Conservation (phyloP, 2,113 vertebrate genomes). For the Gnathonemus echidnorhynchus region DNA sequence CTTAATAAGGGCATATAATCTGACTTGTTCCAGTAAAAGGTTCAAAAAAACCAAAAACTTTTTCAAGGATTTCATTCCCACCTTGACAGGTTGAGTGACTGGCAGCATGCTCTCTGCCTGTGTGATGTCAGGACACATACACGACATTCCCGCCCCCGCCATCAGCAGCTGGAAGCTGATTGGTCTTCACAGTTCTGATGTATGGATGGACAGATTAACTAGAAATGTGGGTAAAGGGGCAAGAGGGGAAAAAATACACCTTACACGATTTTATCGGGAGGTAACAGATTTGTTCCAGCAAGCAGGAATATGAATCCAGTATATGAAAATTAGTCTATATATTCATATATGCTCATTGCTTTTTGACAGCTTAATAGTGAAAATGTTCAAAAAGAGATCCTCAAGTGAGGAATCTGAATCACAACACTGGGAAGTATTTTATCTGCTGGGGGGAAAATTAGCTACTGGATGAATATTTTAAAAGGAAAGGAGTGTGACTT, state of each 20-base stretch:
- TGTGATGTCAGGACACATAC: background rate
- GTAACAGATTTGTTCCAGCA: background rate
- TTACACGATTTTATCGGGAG: background rate
- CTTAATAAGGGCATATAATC: background rate
- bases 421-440: background rate
- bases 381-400: background rate
- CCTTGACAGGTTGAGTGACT: background rate
- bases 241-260: background rate
- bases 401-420: background rate
- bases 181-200: background rate
- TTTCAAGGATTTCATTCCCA: background rate
- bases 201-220: background rate
- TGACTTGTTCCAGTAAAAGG: background rate
- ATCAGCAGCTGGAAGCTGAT: background rate
- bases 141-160: background rate
- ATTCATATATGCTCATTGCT: background rate
- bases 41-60: background rate
- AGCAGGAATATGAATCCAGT: background rate
- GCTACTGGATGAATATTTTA: constrained; percentile 7
- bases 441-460: constrained; percentile 1
- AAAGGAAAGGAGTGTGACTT: background rate
- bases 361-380: background rate
- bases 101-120: background rate
- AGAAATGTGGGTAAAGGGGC: background rate
- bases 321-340: background rate